Evolutionary conservation across 2,113 vertebrate genomes (phyloP).

Genomic region (Ciconia boyciana): DNA sequence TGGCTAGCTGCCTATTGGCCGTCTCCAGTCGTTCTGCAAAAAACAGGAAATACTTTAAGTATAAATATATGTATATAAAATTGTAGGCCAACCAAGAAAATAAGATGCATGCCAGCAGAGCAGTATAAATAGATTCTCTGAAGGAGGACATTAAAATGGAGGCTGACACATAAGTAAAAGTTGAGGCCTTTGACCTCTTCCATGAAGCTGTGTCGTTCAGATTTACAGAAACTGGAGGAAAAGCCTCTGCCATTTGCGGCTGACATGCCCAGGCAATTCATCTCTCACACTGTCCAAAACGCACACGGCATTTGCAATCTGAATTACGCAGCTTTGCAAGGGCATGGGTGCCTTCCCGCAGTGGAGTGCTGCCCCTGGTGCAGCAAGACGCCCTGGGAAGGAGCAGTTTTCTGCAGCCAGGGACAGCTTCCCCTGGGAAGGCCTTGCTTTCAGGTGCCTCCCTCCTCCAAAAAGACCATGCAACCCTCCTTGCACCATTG

Average conservation of each 20-base stretch:
- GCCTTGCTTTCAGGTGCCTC: background rate
- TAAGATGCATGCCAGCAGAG: background rate
- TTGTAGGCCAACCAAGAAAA: slow-evolving; percentile 38
- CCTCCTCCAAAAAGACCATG: background rate
- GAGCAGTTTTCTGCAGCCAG: background rate
- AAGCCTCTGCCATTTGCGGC: background rate
- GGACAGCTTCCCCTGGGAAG: background rate
- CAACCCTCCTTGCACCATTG: background rate
- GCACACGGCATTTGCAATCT: background rate
- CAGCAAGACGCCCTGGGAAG: background rate
- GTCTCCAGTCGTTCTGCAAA: slow-evolving; percentile 85
- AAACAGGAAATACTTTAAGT: slow-evolving; percentile 63
- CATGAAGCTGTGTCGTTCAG: background rate
- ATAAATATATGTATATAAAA: slow-evolving; percentile 49
- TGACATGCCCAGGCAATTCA: background rate
- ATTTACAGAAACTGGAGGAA: background rate
- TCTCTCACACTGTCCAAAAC: background rate
- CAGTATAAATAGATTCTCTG: slow-evolving; percentile 39
- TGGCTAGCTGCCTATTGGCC: slow-evolving; percentile 83
- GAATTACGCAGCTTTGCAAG: background rate
- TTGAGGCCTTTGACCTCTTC: slow-evolving; percentile 26
- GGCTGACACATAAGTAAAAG: slow-evolving; percentile 26
- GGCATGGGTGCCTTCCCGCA: background rate
- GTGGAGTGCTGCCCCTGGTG: background rate
- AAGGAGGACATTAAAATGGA: slow-evolving; percentile 1